Base-by-base conservation (phyloP, 2,888 invertebrate species). In the Yponomeuta malinellus region DNA sequence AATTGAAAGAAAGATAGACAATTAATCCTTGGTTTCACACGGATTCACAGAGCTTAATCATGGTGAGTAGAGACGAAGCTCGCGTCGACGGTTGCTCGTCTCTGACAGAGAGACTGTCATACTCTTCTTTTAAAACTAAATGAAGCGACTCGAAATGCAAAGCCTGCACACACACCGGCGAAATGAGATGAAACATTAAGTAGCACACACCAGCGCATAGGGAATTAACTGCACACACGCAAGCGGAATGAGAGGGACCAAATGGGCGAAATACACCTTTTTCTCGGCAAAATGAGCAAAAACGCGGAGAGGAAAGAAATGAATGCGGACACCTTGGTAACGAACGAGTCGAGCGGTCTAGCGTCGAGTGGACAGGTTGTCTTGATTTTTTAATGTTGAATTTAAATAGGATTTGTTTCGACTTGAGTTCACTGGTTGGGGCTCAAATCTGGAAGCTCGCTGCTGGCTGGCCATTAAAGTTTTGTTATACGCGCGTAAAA, bases 291-390 rank as follows among this genome's bases (percentile, higher is more conserved):
- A 59, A 59, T 15, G 52, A 59, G 71, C 74, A 77, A 77, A 78
- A 75, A 78, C 72, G 70, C 8, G 64, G 63, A 64, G 78, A 81
- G 81, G 81, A 83, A 81, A 81, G 77, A 76, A 81, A 81, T 79
- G 80, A 82, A 79, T 79, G 79, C 75, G 74, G 74, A 72, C 74
- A 74, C 68, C 68, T 68, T 68, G n/a, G 48, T 43, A 23, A 74
- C 74, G 73, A 73, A 74, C 74, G 76, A 75, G 72, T 29, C 48
- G 15, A 43, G 48, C 48, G 65, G 48, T 70, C 29, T 69, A 31
- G n/a, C 23, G 48, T 5, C 31, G 52, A 59, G 59, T 10, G 15
- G 69, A 70, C 65, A 37, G 43, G 37, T 6, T 23, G 43, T 68
- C 68, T 68, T 68, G 48, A 43, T 68, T 68, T 48, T 59, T 68